Conservation (phyloP, 2,797 vertebrate genomes). For the Lerista edwardsae region DNA sequence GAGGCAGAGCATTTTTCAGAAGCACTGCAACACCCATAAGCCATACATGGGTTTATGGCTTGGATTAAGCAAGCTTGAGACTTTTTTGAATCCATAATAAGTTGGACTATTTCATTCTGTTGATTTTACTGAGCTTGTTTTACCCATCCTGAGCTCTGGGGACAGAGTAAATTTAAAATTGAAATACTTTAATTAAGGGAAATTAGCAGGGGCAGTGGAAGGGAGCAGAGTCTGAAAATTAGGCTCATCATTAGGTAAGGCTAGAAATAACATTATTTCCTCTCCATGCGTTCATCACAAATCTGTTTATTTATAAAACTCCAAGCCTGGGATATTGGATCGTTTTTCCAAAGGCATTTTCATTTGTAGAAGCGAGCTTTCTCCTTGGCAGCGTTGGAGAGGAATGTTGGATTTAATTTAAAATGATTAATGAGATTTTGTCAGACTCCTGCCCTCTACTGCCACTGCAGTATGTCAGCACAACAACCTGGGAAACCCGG, state of each 20-base stretch:
- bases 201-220: background rate
- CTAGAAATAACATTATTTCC: conserved; percentile 59
- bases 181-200: background rate
- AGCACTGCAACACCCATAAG: background rate
- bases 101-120: background rate
- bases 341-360: conserved; percentile 68
- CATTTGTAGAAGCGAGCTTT: conserved; percentile 85
- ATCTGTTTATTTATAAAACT: conserved; percentile 65
- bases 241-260: background rate
- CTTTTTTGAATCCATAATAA: background rate
- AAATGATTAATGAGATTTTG: conserved; percentile 95
- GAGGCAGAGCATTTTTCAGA: background rate
- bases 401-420: conserved; percentile 89
- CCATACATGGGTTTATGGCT: background rate
- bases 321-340: conserved; percentile 61
- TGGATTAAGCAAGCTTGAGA: background rate
- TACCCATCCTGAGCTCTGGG: background rate
- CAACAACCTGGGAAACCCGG: conserved; percentile 82
- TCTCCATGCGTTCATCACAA: conserved; percentile 22
- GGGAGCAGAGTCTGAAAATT: conserved; percentile 15
- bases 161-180: background rate
- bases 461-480: conserved; percentile 93
- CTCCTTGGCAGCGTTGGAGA: conserved; percentile 74
- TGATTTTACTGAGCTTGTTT: background rate
- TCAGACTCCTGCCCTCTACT: conserved; percentile 83